These are phyloP conservation scores for Poeciliopsis turrubarensis DNA, from an alignment of 2,113 vertebrate genomes.

Conservation along the genomic window DNA sequence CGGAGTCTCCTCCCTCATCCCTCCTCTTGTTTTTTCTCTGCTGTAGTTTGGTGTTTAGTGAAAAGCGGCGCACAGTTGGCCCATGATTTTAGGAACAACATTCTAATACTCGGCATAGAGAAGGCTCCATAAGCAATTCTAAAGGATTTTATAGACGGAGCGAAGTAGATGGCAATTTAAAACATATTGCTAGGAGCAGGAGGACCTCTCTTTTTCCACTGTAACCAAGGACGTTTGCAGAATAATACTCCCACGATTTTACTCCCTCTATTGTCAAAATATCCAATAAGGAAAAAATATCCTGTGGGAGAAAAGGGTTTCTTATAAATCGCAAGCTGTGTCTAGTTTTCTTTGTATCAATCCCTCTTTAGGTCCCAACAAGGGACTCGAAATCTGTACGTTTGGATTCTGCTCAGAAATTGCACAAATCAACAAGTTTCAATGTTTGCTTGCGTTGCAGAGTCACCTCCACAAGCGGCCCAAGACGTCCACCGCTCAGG, in stretches of 20 bases:
- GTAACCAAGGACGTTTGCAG: not conserved
- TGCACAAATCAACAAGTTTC: constrained; percentile 11
- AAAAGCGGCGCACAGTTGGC: constrained; percentile 54
- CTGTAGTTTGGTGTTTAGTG: constrained; percentile 58
- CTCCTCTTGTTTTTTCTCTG: constrained; percentile 5
- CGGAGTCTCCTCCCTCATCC: constrained; percentile 25
- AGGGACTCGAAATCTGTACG: not conserved
- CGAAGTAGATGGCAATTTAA: constrained; percentile 3
- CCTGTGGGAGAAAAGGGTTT: not conserved
- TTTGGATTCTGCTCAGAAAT: constrained; percentile 11
- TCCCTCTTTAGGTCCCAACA: not conserved
- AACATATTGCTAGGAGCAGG: not conserved
- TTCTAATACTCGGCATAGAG: constrained; percentile 40
- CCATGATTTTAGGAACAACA: constrained; percentile 24
- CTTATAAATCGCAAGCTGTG: not conserved
- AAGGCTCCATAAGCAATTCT: constrained; percentile 7
- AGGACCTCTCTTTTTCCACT: not conserved
- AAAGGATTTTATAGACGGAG: not conserved
- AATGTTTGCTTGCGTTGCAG: constrained; percentile 72
- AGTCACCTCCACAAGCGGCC: constrained; percentile 90
- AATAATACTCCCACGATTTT: not conserved
- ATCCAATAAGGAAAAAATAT: not conserved
- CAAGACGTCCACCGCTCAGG: constrained; percentile 86
- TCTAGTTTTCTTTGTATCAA: not conserved
- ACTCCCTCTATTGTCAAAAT: constrained; percentile 12